Base-by-base conservation (phyloP, 2,888 invertebrate species). In the Agrypnus murinus region DNA sequence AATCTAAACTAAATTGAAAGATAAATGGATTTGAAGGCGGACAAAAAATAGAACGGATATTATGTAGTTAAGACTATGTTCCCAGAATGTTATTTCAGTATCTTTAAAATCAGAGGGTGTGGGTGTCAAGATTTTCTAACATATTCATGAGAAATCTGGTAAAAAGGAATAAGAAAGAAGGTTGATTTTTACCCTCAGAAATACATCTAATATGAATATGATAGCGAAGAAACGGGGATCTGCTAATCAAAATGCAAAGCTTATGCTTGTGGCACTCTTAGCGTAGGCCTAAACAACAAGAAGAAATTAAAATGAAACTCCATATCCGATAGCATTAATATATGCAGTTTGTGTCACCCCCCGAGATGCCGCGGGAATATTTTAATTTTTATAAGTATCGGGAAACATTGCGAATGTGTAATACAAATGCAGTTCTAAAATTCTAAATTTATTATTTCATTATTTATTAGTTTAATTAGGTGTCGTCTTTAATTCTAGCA, bases 241-340 rank as follows among this genome's bases (percentile, higher is more conserved):
- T 76, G 77, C 84, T 85, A 81, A 83, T 85, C 83, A 84, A 84
- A 84, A 85, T 85, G 84, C 84, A 85, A 84, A 83, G 83, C 82
- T 80, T 82, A 81, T 78, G 78, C 80, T 79, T 79, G 73, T 74
- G 77, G 77, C 79, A 77, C 77, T 78, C 79, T 70, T 77, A 75
- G 77, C 76, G 79, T 82, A 81, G 81, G 78, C 79, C 78, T 77
- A 79, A 82, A 81, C 82, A 82, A 82, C 81, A 77, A 80, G 77
- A 81, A 81, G 80, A 81, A 81, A 82, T 75, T 77, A 75, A 76
- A 68, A 71, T 67, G 69, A 68, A 70, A 70, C 65, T 67, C 64
- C 68, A 72, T 62, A 73, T 73, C 73, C 67, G 73, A 73, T 73
- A 69, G 59, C 69, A 69, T 66, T 73, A 73, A 73, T 73, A 69